These are phyloP conservation scores for Myzus persicae DNA, from an alignment of 1,140 invertebrate genomes.

Conservation along the genomic window DNA sequence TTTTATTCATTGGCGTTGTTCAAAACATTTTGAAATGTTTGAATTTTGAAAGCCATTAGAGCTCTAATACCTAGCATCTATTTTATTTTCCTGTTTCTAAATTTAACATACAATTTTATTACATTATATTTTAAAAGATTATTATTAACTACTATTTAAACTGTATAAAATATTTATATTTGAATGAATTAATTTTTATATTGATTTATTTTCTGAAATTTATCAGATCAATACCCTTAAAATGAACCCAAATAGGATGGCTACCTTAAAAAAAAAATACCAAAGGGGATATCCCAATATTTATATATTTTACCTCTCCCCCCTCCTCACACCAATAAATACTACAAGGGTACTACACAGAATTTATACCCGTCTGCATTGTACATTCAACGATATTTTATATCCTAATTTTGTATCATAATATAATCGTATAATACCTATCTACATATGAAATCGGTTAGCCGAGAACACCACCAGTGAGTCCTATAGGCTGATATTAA, in stretches of 20 bases:
- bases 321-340: not conserved
- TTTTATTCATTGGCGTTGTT: no score
- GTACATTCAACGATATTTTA: not conserved
- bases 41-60: no score
- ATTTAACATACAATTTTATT: not conserved
- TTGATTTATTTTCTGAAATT: not conserved
- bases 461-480: not conserved
- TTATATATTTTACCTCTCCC: not conserved
- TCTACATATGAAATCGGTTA: not conserved
- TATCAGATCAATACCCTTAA: not conserved
- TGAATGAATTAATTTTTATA: not conserved
- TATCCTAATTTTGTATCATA: not conserved
- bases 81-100: not conserved
- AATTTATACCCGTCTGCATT: not conserved
- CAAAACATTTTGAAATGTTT: no score
- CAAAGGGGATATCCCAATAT: not conserved
- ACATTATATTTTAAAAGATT: not conserved
- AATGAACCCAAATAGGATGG: no score
- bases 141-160: not conserved
- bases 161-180: no score
- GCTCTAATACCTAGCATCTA: not conserved
- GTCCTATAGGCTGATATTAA: not conserved
- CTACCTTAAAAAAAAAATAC: no score
- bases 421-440: not conserved
- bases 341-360: not conserved